Base-by-base conservation (phyloP, 2,113 vertebrate species). In the Megaceryle torquata region DNA sequence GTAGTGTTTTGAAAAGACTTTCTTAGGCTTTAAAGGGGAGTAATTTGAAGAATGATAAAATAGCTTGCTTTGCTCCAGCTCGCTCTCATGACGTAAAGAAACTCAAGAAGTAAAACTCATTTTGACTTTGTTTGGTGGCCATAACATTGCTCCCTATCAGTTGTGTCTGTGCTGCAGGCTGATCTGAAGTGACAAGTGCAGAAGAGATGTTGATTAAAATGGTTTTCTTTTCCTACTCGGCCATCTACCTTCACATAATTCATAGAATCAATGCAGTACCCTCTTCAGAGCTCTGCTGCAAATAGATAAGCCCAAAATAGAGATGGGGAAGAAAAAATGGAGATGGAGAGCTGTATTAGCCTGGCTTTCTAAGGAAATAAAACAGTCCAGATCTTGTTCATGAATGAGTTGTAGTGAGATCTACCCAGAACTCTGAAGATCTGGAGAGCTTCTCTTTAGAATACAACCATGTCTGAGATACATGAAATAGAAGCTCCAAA, bases 221-320 rank as follows among this genome's bases (percentile, higher is more conserved):
- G 5, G 11, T 24, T 87, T 75, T 70, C 13, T 61, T 74, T 70
- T 79, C 46, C n/a, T 20, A 2, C 12, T n/a, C 1, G 1, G 6
- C 51, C 46, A 19, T 18, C 21, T 74, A 1, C 71, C 44, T 81
- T 44, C 33, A 31, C 22, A 64, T 21, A 65, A 59, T 68, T 28
- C 51, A 11, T 12, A 33, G 48, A 68, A 64, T 69, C n/a, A 13
- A 0, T 69, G 37, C 8, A 37, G 0, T 50, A 19, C 33, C 20
- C 4, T 83, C 33, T 63, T 60, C 48, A 12, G 56, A 65, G 37
- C 31, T 95, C 14, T 72, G 11, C 54, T 78, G 77, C 26, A 67
- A 89, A 41, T 3, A 5, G 5, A 2, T 28, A 41, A 84, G 22
- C 31, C 53, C 31, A 70, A 46, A 74, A 83, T 94, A 20, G 50